Evolutionary conservation across 1,140 invertebrate species (phyloP).

Genomic region (Atta cephalotes): DNA sequence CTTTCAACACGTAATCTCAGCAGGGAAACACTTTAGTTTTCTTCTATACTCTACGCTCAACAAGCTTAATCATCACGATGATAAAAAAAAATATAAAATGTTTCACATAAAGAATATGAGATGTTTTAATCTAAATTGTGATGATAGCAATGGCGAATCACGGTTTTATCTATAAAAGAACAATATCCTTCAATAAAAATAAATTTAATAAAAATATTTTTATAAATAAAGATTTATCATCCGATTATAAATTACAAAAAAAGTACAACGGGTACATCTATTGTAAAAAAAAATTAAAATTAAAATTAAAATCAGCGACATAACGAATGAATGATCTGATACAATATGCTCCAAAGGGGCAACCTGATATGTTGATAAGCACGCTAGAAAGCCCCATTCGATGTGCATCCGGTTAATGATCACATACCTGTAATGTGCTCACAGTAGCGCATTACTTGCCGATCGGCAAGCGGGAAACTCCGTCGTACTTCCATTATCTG

Average conservation of each 20-base stretch:
- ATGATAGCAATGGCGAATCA: not conserved
- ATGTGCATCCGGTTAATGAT: conserved; percentile 47
- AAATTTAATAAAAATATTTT: not conserved
- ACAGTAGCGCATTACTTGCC: conserved; percentile 34
- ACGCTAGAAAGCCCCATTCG: conserved; percentile 34
- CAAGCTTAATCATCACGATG: conserved; percentile 30
- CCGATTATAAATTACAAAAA: not conserved
- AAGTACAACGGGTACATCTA: not conserved
- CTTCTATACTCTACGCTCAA: not conserved
- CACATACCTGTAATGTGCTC: conserved; percentile 33
- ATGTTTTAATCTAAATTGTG: not conserved
- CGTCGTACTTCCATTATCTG: conserved; percentile 73
- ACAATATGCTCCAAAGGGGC: conserved; percentile 29
- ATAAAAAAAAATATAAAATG: conserved; percentile 16
- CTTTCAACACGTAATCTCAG: conserved; percentile 64
- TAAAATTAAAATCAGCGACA: conserved; percentile 12
- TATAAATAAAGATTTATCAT: not conserved
- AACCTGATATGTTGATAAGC: conserved; percentile 49
- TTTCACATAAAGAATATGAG: not conserved
- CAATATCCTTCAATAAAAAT: not conserved
- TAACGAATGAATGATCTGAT: conserved; percentile 25
- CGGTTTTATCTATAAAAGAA: not conserved
- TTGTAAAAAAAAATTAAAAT: conserved; percentile 5
- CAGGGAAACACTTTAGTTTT: conserved; percentile 34
- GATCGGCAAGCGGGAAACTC: conserved; percentile 51